Evolutionary conservation across 2,113 vertebrate species (phyloP).

Genomic region (Gopherus flavomarginatus): DNA sequence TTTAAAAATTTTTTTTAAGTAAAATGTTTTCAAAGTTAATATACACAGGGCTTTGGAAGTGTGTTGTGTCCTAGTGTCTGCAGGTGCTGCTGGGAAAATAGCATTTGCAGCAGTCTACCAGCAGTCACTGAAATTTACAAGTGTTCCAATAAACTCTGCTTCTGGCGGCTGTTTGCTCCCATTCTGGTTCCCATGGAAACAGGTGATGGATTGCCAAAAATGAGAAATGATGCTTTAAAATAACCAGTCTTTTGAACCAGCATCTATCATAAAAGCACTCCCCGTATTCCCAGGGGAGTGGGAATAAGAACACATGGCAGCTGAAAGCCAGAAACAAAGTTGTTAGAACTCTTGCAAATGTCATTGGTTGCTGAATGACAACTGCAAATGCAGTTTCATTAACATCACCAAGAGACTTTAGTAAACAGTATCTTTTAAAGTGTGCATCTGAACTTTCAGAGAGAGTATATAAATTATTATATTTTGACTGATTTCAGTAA

Average conservation of each 20-base stretch:
- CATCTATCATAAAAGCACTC: conserved; percentile 50
- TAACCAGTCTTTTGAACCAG: conserved; percentile 64
- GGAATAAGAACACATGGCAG: conserved; percentile 33
- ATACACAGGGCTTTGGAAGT: neutral
- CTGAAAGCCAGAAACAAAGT: conserved; percentile 28
- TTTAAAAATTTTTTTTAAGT: neutral
- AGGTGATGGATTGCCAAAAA: conserved; percentile 70
- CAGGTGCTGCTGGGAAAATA: conserved; percentile 61
- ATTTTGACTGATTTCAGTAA: neutral
- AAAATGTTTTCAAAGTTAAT: conserved; percentile 42
- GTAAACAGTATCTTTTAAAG: conserved; percentile 12
- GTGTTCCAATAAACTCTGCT: conserved; percentile 63
- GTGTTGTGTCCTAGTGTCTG: conserved; percentile 3
- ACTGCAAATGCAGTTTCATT: conserved; percentile 14
- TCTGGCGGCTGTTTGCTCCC: conserved; percentile 40
- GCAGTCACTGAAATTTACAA: conserved; percentile 58
- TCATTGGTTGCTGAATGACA: neutral
- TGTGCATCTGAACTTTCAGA: neutral
- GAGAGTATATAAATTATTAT: neutral
- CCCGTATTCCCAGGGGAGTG: conserved; percentile 22
- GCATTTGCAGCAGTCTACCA: conserved; percentile 58
- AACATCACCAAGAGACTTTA: conserved; percentile 36
- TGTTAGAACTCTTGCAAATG: conserved; percentile 49
- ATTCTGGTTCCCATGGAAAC: conserved; percentile 74
- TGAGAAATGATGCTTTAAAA: conserved; percentile 66